Evolutionary conservation across 2,797 vertebrate genomes (phyloP).

Genomic region (Malacoraja senta): DNA sequence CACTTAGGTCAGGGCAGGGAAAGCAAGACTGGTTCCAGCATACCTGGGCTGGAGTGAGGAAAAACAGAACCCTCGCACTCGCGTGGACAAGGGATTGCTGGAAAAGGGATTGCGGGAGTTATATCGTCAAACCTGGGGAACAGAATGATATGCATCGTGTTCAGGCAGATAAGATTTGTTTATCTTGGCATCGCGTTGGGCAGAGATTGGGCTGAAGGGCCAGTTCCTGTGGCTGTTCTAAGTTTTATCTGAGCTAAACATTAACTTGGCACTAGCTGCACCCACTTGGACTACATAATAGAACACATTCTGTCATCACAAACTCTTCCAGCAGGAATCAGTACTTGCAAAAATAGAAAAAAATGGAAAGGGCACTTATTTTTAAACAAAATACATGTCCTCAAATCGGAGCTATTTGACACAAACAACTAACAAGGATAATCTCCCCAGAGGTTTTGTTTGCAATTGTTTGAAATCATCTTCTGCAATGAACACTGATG

Average conservation of each 20-base stretch:
- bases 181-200: too few species aligned
- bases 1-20: background rate
- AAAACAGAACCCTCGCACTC: too few species aligned
- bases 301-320: background rate
- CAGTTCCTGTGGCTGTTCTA: too few species aligned
- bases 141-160: too few species aligned
- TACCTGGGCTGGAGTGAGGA: background rate
- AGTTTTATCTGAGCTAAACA: background rate
- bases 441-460: background rate
- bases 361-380: background rate
- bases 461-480: background rate
- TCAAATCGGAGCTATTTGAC: background rate
- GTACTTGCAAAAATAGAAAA: background rate
- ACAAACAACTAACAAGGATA: background rate
- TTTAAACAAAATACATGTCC: background rate
- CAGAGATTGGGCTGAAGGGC: too few species aligned
- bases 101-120: background rate
- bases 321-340: background rate
- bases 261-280: background rate
- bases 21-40: background rate
- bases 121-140: background rate
- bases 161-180: too few species aligned
- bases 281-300: background rate
- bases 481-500: background rate
- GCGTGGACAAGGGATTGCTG: background rate